These are phyloP conservation scores for Tachina grossa DNA, from an alignment of 2,888 invertebrate genomes.

Conservation along the genomic window DNA sequence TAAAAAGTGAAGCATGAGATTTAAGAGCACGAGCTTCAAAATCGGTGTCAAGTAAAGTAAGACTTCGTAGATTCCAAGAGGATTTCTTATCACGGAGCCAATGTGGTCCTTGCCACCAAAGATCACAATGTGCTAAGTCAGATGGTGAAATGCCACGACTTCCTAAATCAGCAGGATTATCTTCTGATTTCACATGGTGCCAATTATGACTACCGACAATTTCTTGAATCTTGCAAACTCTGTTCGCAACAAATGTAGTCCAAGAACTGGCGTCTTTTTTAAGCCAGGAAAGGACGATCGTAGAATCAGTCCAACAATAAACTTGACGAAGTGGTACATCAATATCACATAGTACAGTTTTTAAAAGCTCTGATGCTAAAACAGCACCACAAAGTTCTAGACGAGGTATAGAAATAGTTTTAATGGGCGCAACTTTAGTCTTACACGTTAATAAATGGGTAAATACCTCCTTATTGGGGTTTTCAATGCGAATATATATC, in stretches of 20 bases:
- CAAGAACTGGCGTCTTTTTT: not conserved
- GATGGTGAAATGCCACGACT: not conserved
- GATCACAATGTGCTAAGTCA: not conserved
- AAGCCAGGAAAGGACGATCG: conserved; percentile 6
- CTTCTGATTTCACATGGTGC: not conserved
- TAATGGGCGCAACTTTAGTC: not conserved
- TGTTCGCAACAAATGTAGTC: not conserved
- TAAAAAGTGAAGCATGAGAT: not conserved
- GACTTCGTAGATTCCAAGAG: not conserved
- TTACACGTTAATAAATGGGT: not conserved
- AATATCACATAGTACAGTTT: not conserved
- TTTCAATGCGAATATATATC: not conserved
- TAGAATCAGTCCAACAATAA: not conserved
- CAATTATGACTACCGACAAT: not conserved
- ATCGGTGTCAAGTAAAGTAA: not conserved
- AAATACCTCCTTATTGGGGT: not conserved
- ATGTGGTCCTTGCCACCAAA: not conserved
- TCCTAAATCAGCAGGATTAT: not conserved
- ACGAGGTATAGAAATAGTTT: no score
- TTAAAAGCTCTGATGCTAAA: no score
- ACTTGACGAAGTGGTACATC: not conserved
- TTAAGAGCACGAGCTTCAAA: not conserved
- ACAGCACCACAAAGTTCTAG: no score
- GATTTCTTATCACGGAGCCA: not conserved
- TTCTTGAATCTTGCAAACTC: not conserved